Evolutionary conservation across 1,140 invertebrate genomes (phyloP).

Genomic region (Heliconius congener): DNA sequence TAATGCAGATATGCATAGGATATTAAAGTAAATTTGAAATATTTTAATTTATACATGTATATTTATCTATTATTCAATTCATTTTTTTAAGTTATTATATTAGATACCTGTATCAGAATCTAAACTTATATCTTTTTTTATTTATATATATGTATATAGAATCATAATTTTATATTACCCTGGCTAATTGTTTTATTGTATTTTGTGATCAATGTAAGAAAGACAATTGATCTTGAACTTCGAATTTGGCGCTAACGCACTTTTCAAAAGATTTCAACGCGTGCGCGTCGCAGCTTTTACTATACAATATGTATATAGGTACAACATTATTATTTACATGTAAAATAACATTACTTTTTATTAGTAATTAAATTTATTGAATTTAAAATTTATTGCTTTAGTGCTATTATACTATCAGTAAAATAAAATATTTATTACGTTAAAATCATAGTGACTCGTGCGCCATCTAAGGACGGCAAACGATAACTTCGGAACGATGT

Average conservation of each 20-base stretch:
- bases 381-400: background rate
- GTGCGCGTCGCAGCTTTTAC: background rate
- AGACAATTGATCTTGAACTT: background rate
- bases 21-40: too few species aligned
- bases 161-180: background rate
- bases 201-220: background rate
- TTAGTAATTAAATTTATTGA: background rate
- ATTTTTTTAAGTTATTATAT: too few species aligned
- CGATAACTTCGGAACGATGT: conserved; percentile 29
- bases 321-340: too few species aligned
- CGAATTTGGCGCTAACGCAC: background rate
- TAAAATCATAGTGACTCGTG: background rate
- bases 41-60: too few species aligned
- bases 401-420: background rate
- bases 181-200: background rate
- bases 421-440: background rate
- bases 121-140: too few species aligned
- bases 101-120: too few species aligned
- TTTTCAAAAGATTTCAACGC: conserved; percentile 38
- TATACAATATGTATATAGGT: too few species aligned
- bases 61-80: too few species aligned
- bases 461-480: conserved; percentile 46
- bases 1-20: background rate
- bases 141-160: too few species aligned
- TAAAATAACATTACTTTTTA: too few species aligned